phyloP scores from a whole-genome alignment of 2,888 invertebrate species.

The Cabera pusaria region DNA sequence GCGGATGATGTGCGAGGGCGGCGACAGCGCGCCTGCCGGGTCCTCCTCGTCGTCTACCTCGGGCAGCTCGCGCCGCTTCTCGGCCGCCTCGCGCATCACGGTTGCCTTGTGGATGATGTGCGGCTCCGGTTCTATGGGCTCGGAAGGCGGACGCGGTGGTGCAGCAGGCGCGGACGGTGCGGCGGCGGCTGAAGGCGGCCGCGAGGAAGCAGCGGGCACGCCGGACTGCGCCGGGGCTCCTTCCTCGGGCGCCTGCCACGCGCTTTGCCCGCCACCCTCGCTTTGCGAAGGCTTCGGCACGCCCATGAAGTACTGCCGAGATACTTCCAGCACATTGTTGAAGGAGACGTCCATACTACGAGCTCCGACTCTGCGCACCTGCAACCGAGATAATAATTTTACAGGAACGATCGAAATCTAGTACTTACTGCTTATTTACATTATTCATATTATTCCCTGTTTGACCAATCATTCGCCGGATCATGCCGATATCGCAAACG shows the following conservation, averaged over 20 bases:
- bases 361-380: slow-evolving; percentile 56
- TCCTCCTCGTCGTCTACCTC: slow-evolving; percentile 76
- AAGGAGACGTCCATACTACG: slow-evolving; percentile 89
- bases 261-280: slow-evolving; percentile 60
- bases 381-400: no score
- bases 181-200: slow-evolving; percentile 78
- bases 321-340: slow-evolving; percentile 92
- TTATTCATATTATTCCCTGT: no score
- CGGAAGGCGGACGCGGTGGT: slow-evolving; percentile 75
- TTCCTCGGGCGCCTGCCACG: slow-evolving; percentile 67
- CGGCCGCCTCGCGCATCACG: slow-evolving; percentile 79
- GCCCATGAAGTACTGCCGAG: slow-evolving; percentile 92
- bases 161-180: slow-evolving; percentile 64
- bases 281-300: slow-evolving; percentile 84
- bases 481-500: slow-evolving; percentile 10
- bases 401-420: no score
- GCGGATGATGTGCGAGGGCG: slow-evolving; percentile 77
- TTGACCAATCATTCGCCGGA: slow-evolving; percentile 3
- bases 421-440: no score
- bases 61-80: slow-evolving; percentile 70
- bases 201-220: slow-evolving; percentile 68
- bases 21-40: slow-evolving; percentile 62
- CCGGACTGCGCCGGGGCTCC: slow-evolving; percentile 71
- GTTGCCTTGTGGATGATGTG: slow-evolving; percentile 81
- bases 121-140: slow-evolving; percentile 78